Percentiles rank a stretch among this genome's conserved stretches.
Evolutionary conservation across 35 echinoderm and acorn worm species (phyloP).

Genomic region (Apostichopus japonicus): DNA sequence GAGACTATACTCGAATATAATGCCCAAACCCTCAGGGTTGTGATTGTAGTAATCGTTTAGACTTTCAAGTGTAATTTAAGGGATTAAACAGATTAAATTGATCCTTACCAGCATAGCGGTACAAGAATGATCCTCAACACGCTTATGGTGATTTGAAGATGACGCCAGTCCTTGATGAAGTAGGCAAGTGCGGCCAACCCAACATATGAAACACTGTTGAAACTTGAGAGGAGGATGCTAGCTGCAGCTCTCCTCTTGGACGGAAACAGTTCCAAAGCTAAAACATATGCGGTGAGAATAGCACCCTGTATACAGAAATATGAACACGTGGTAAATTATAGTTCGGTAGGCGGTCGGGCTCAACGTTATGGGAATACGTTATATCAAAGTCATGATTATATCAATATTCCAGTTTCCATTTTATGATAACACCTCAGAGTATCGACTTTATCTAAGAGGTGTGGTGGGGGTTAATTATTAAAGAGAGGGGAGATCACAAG

Average conservation of each 20-base stretch:
- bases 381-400: no score
- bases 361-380: no score
- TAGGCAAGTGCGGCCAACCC: constrained; percentile 10
- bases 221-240: constrained; percentile 3
- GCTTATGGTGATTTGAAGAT: constrained; percentile 34
- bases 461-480: no score
- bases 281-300: constrained; percentile 28
- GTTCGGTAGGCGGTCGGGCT: no score
- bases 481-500: no score
- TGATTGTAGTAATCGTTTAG: no score
- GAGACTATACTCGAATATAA: background rate
- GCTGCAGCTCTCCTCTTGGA: constrained; percentile 27
- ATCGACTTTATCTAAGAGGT: no score
- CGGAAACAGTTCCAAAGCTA: constrained; percentile 52
- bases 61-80: no score
- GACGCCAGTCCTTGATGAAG: constrained; percentile 57
- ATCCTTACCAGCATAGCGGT: constrained; percentile 44
- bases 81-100: background rate
- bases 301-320: constrained; percentile 15
- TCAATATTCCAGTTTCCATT: no score
- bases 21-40: no score
- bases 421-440: no score
- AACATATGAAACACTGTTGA: constrained; percentile 27
- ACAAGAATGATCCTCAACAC: constrained; percentile 24
- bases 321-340: background rate